Evolutionary conservation across 2,888 invertebrate genomes (phyloP), one percentile per base, ranked within the genome.

Genomic region (Acleris laterana): DNA sequence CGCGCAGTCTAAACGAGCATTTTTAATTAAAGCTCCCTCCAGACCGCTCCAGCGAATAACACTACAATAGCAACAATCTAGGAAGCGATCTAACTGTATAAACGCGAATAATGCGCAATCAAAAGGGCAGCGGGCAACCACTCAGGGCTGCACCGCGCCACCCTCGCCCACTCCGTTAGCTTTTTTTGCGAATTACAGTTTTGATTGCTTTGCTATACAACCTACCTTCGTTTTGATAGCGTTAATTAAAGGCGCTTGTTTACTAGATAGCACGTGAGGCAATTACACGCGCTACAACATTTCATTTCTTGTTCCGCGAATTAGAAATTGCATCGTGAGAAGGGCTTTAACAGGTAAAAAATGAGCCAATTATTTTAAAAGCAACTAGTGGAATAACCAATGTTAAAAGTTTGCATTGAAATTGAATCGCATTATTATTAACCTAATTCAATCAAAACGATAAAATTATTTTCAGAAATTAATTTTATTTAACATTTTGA

Each of bases 21-120:
- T 90, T 91, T 91, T 91, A 91, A 92, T 92, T 92, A 90, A 90
- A 89, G 80, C 79, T 82, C 86, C 90, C 88, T 85, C 85, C 83
- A 81, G 81, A 88, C 80, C 80, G 79, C 82, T 80, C 82, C 75
- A 81, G 81, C 86, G 88, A 89, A 90, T 90, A 89, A 85, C 78
- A 78, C 77, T 83, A 92, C 92, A 91, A 92, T 90, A 90, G 89
- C 85, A 89, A 88, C 91, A 91, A 93, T 91, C 90, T 90, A 90
- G 88, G 84, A 89, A 89, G 84, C 89, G 89, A 91, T 92, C 91
- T 90, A 91, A 92, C 89, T 90, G 89, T 90, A 90, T 90, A 90
- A 90, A 91, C 85, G 87, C 88, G 83, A 90, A 90, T 90, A 93
- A 92, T 90, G 88, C 85, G 87, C 91, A 92, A 90, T 91, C 90